Evolutionary conservation across 2,888 invertebrate species (phyloP).

Genomic region (Epiblema foenella): DNA sequence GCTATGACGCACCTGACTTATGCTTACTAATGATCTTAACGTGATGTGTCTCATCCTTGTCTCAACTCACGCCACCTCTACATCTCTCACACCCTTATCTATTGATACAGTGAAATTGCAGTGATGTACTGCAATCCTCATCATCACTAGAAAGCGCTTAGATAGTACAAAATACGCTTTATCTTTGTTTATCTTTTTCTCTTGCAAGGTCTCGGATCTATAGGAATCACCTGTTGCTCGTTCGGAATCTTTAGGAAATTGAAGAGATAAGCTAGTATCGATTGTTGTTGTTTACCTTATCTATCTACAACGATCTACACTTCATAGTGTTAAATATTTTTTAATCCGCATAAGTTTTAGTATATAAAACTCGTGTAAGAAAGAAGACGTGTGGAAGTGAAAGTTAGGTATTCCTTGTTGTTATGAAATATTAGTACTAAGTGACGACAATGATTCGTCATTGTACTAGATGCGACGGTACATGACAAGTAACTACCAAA

Average conservation of each 20-base stretch:
- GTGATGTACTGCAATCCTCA: background rate
- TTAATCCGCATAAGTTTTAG: too few species aligned
- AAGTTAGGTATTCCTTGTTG: background rate
- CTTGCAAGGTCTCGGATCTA: slow-evolving; percentile 36
- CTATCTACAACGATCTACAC: too few species aligned
- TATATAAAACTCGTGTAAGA: too few species aligned
- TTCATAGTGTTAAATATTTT: too few species aligned
- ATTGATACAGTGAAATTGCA: slow-evolving; percentile 26
- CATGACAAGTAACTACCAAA: background rate
- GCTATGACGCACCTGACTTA: slow-evolving; percentile 1
- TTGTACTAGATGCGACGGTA: slow-evolving; percentile 4
- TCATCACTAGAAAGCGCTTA: slow-evolving; percentile 21
- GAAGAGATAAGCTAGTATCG: background rate
- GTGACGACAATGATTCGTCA: slow-evolving; percentile 17
- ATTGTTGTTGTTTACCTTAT: too few species aligned
- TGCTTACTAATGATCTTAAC: slow-evolving; percentile 9
- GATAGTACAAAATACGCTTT: slow-evolving; percentile 22
- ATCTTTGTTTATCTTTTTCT: slow-evolving; percentile 34
- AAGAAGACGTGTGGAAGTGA: background rate
- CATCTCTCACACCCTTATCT: slow-evolving; percentile 6
- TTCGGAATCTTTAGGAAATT: slow-evolving; percentile 2
- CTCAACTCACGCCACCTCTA: slow-evolving; percentile 3
- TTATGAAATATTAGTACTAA: slow-evolving; percentile 17
- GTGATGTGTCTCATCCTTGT: slow-evolving; percentile 16
- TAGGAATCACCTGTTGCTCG: slow-evolving; percentile 30